Conservation (phyloP, 2,888 invertebrate genomes). For the Heteromyza rotundicornis region DNA sequence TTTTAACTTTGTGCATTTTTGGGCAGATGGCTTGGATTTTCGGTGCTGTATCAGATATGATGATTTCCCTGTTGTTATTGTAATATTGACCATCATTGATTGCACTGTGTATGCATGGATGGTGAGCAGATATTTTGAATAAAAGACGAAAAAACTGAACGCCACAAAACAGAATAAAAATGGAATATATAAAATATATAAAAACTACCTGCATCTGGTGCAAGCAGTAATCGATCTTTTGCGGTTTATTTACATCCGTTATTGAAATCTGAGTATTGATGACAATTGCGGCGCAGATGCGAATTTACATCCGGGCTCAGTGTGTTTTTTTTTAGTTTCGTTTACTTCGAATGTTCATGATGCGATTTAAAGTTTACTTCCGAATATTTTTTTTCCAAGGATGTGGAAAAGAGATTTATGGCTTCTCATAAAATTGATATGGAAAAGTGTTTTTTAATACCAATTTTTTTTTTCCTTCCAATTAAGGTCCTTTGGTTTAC, state of each 20-base stretch:
- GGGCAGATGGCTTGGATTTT: not conserved
- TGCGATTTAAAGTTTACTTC: too few relatives aligned
- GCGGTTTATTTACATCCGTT: slow-evolving; percentile 61
- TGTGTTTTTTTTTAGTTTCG: slow-evolving; percentile 22
- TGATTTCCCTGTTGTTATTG: too few relatives aligned
- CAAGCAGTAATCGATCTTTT: slow-evolving; percentile 54
- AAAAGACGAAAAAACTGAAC: not conserved
- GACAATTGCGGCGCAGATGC: slow-evolving; percentile 55
- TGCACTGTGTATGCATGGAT: not conserved
- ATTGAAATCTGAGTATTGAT: slow-evolving; percentile 47
- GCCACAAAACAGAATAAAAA: too few relatives aligned
- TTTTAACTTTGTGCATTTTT: too few relatives aligned
- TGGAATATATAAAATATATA: too few relatives aligned
- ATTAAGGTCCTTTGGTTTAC: too few relatives aligned
- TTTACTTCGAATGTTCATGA: not conserved
- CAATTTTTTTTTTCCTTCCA: too few relatives aligned
- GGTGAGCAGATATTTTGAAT: not conserved
- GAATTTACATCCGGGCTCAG: slow-evolving; percentile 54
- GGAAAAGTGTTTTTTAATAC: too few relatives aligned
- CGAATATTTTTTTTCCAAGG: too few relatives aligned
- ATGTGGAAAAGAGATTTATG: too few relatives aligned
- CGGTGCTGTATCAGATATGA: slow-evolving; percentile 2
- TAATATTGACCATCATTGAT: too few relatives aligned
- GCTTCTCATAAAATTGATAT: too few relatives aligned
- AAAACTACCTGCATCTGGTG: not conserved